Base-by-base conservation (phyloP, 2,113 vertebrate genomes). In the Paratilapia polleni region DNA sequence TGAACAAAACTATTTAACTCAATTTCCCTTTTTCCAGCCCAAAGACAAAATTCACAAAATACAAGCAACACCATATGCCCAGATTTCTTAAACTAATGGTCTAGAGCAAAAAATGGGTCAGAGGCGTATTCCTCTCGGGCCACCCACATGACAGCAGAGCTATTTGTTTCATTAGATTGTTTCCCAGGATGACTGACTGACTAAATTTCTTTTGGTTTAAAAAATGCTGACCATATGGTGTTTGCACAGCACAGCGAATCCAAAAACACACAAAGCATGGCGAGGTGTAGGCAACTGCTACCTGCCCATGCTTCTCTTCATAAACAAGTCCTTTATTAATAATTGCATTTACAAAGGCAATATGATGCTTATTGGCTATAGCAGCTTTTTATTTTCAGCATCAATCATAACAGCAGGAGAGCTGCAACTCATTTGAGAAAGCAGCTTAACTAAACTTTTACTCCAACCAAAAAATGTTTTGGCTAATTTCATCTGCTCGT, bases 101-200 rank as follows among this genome's bases (percentile, higher is more conserved):
- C 57, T 88, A 15, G 34, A 81, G 84, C 76, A 17, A 73, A 43
- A 88, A 78, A 80, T 56, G 80, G 88, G 81, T 93, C 88, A 87
- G 60, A 78, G 82, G 83, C 49, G 15, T 78, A 47, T 83, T 91
- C 84, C 82, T 87, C 61, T 38, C 11, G 62, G 64, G 73, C 63
- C 36, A 2, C 60, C 70, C 80, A 85, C 73, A 84, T 75, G 82
- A 80, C 82, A 64, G 38, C 70, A 81, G 38, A 83, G 70, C 60
- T 74, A 83, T 93, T 92, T 88, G 79, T 89, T 92, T 89, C 88
- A 90, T 90, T 91, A 81, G 52, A 84, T 43, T 73, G 73, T 61
- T 54, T 86, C 88, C 78, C 60, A 58, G 73, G 81, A 80, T 75
- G 63, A 88, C 81, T 61, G 84, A 57, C 57, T 77, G 82, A 49